Percentiles rank a stretch among this genome's conserved stretches.
Evolutionary conservation across 2,888 invertebrate genomes (phyloP).

Genomic region (Uloborus plumipes): DNA sequence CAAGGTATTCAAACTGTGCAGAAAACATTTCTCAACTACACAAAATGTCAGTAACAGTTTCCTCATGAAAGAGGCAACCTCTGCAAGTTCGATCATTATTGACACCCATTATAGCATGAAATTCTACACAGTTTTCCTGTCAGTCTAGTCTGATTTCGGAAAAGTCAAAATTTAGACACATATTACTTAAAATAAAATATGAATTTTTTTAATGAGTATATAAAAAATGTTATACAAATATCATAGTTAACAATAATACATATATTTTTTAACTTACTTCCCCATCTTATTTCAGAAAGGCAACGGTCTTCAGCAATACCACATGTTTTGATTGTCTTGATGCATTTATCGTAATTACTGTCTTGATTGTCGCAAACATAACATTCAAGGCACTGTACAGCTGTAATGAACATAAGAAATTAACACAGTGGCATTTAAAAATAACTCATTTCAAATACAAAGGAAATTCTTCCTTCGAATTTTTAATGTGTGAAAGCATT

Average conservation of each 20-base stretch:
- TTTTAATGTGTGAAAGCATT: no score
- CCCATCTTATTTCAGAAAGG: conserved; percentile 91
- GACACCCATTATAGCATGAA: no score
- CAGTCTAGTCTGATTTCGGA: not conserved
- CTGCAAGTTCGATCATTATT: no score
- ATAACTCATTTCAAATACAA: not conserved
- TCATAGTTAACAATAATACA: no score
- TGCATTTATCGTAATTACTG: conserved; percentile 91
- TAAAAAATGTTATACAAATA: no score
- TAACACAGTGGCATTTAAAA: conserved; percentile 9
- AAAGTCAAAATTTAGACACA: not conserved
- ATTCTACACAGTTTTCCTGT: no score
- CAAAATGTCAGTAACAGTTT: no score
- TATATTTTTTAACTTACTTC: conserved; percentile 76
- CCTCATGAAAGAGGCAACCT: no score
- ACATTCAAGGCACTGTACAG: conserved; percentile 85
- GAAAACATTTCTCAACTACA: no score
- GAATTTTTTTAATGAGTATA: not conserved
- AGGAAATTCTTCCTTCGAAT: no score
- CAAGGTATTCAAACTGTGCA: no score
- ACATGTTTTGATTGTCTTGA: conserved; percentile 91
- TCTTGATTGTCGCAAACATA: conserved; percentile 95
- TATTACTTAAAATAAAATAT: not conserved
- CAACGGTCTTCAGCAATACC: conserved; percentile 89
- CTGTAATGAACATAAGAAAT: conserved; percentile 67